Evolutionary conservation across 1,140 invertebrate species (phyloP).

Genomic region (Monochamus saltuarius): DNA sequence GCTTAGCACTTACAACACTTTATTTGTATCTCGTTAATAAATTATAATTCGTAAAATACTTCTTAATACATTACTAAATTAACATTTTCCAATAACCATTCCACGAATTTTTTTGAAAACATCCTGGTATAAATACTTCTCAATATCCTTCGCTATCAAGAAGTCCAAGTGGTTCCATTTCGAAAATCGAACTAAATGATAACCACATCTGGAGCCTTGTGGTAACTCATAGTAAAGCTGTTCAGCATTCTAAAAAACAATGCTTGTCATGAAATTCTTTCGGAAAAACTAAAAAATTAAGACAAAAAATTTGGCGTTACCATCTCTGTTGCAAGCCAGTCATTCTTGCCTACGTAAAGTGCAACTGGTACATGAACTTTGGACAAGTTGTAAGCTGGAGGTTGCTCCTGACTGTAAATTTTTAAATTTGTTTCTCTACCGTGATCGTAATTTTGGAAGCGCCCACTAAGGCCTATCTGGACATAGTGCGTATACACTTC

Average conservation of each 20-base stretch:
- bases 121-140: slow-evolving; percentile 9
- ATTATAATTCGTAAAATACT: no score
- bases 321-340: slow-evolving; percentile 48
- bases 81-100: slow-evolving; percentile 10
- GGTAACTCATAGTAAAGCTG: slow-evolving; percentile 5
- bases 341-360: slow-evolving; percentile 58
- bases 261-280: background rate
- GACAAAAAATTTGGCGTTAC: slow-evolving; percentile 3
- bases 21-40: no score
- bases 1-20: no score
- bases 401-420: slow-evolving; percentile 53
- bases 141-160: slow-evolving; percentile 9
- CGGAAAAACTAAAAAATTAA: background rate
- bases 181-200: background rate
- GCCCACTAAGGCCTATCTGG: background rate
- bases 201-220: slow-evolving; percentile 6
- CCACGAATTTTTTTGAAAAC: slow-evolving; percentile 10
- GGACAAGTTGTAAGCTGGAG: slow-evolving; percentile 58
- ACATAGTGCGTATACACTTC: slow-evolving; percentile 15
- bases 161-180: slow-evolving; percentile 21
- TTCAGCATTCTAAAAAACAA: slow-evolving; percentile 11
- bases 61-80: background rate
- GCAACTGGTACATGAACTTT: slow-evolving; percentile 58
- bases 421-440: slow-evolving; percentile 55
- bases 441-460: slow-evolving; percentile 59